Evolutionary conservation across 2,113 vertebrate genomes (phyloP), one percentile per base, ranked within the genome.

Genomic region (Platysternon megacephalum): DNA sequence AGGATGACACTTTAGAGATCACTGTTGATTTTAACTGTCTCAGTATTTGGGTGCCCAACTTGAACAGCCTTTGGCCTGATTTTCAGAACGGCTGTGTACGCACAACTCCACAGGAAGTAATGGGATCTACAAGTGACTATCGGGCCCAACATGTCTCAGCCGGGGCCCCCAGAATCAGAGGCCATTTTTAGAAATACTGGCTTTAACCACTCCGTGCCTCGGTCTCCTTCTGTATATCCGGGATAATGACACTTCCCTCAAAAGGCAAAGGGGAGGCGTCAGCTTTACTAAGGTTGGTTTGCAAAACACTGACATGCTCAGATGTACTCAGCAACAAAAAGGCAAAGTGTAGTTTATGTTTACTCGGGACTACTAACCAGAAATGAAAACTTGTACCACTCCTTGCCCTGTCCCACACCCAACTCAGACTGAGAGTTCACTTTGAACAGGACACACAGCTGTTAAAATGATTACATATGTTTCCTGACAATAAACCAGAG

Each of bases 401-500:
- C 80, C 74, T 21, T 0, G 58, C 78, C 35, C 17, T 5, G 0
- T 0, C 13, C 46, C 2, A 3, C 49, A 1, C 55, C 7, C 44
- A 0, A 1, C 81, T 5, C 28, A 0, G 84, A 16, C 0, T 1
- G 0, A 24, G 88, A 79, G 83, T 91, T 91, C 1, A 0, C 39
- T 81, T 53, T 44, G 5, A 24, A 2, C 92, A 88, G 93, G 90
- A 93, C 91, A 21, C 5, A 2, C 48, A 28, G 82, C 74, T 44
- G 84, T 11, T 74, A 3, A 51, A 84, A 58, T 0, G 48, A 92
- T 84, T 93, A 89, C 94, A 16, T 24, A 89, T 89, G 93, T 84
- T 96, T 97, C 96, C 96, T 94, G 96, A 29, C 0, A 91, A 95
- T n/a, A 94, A 92, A 68, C 5, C n/a, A 14, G 84, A 56, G 92